Evolutionary conservation across 2,888 invertebrate species (phyloP), one percentile per base, ranked within the genome.

Genomic region (Lordiphosa andalusiaca): DNA sequence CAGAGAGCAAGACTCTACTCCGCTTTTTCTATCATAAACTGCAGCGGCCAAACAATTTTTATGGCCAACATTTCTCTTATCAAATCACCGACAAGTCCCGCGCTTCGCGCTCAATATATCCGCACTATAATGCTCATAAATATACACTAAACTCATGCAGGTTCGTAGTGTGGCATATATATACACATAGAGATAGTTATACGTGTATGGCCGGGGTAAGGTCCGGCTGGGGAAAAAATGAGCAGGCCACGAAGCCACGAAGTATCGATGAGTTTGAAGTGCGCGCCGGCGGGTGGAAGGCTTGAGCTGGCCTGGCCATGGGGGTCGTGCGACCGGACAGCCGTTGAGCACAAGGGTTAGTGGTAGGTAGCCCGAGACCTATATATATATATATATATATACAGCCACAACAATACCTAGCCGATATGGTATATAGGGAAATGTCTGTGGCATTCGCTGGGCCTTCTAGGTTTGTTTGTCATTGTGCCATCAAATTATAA

Each of bases 91-190:
- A 46, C 69, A 60, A 46, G 36, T 38, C 23, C 13, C 52, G 71
- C 51, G 73, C 60, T 54, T 62, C 69, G 71, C 84, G 81, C 85
- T 64, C 80, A 72, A 85, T 85, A 83, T 88, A 88, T 88, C 89
- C 89, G 86, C 83, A 86, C 88, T 87, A 88, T 88, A 89, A 88
- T 88, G 85, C 86, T 82, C 88, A 89, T 89, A 88, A 88, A 89
- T 88, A 88, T 88, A 85, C 89, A 88, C 88, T 88, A 87, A 88
- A 85, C 76, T 71, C 82, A 78, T 76, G 84, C 78, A 68, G 70
- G 67, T 67, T 58, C 53, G 55, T 48, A 51, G 60, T 47, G 63
- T 49, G 52, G 56, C 40, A 38, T 52, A 55, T 58, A 57, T 69
- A 58, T 58, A 60, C 35, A 42, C 48, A 52, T 44, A 25, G 25